Evolutionary conservation across 2,888 invertebrate genomes (phyloP).

Genomic region (Eulithis prunata): DNA sequence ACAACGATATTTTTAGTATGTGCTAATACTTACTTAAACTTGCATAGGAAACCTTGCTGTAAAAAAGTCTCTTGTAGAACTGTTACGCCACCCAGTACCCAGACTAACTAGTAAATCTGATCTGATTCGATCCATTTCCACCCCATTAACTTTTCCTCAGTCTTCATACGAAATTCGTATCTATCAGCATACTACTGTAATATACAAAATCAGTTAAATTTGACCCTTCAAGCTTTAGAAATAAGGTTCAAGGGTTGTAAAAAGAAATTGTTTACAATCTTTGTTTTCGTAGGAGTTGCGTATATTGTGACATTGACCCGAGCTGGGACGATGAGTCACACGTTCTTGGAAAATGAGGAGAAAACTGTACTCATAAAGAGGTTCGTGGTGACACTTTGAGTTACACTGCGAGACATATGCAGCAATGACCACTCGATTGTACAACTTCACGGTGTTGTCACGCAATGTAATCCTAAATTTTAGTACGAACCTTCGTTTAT

Average conservation of each 20-base stretch:
- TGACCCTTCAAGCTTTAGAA: background rate
- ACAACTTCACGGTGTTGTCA: too few species aligned
- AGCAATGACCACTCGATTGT: too few species aligned
- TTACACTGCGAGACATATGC: too few species aligned
- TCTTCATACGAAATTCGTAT: conserved; percentile 19
- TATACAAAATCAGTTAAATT: background rate
- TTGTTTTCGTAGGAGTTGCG: conserved; percentile 31
- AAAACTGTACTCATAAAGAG: background rate
- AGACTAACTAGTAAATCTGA: conserved; percentile 18
- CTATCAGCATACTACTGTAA: conserved; percentile 1
- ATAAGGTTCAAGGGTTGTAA: background rate
- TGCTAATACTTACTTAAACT: too few species aligned
- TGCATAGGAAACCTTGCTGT: too few species aligned
- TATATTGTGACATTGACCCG: conserved; percentile 65
- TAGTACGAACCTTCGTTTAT: too few species aligned
- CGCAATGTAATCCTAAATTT: too few species aligned
- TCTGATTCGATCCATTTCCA: conserved; percentile 44
- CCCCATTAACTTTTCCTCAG: conserved; percentile 57
- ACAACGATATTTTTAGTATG: too few species aligned
- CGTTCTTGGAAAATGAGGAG: conserved; percentile 16
- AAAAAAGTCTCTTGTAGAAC: background rate
- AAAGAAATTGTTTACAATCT: conserved; percentile 18
- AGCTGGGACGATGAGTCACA: conserved; percentile 53
- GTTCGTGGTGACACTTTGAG: too few species aligned
- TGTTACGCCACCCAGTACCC: background rate